Percentiles rank a stretch among this genome's conserved stretches.
These are phyloP conservation scores for Grantiella picta DNA, from an alignment of 2,113 vertebrate genomes.

Conservation along the genomic window DNA sequence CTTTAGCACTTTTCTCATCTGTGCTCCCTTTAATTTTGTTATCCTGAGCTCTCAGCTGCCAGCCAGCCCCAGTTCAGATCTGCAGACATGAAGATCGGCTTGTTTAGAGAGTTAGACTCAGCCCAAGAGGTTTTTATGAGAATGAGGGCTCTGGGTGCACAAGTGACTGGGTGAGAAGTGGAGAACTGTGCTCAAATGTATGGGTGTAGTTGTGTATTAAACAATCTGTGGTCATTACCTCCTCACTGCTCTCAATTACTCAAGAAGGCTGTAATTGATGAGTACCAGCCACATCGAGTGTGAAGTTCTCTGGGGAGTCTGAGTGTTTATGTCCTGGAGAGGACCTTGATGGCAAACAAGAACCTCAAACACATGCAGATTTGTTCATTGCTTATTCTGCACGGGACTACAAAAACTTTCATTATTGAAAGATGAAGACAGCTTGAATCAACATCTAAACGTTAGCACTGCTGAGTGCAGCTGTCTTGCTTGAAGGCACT, in stretches of 20 bases:
- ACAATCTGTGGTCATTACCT: background rate
- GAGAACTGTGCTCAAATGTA: background rate
- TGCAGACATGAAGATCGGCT: background rate
- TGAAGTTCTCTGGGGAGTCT: background rate
- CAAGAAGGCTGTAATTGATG: background rate
- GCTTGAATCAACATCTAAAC: background rate
- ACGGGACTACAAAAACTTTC: background rate
- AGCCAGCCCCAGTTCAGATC: background rate
- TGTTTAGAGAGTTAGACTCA: background rate
- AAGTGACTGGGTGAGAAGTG: background rate
- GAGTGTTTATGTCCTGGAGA: background rate
- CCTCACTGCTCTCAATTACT: background rate
- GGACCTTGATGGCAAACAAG: background rate
- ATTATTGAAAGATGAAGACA: background rate
- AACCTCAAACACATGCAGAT: background rate
- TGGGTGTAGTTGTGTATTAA: rapidly evolving
- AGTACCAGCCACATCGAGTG: background rate
- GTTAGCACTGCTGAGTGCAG: background rate
- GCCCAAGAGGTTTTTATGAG: background rate
- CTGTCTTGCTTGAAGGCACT: background rate
- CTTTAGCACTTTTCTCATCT: background rate
- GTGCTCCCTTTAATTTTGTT: background rate
- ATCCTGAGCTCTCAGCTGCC: background rate
- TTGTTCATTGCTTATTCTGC: background rate
- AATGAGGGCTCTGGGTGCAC: background rate